A percentile compares a stretch with the other conserved stretches of the same genome.
Conservation (phyloP, 1,140 invertebrate species). For the Cyrtorhinus lividipennis region DNA sequence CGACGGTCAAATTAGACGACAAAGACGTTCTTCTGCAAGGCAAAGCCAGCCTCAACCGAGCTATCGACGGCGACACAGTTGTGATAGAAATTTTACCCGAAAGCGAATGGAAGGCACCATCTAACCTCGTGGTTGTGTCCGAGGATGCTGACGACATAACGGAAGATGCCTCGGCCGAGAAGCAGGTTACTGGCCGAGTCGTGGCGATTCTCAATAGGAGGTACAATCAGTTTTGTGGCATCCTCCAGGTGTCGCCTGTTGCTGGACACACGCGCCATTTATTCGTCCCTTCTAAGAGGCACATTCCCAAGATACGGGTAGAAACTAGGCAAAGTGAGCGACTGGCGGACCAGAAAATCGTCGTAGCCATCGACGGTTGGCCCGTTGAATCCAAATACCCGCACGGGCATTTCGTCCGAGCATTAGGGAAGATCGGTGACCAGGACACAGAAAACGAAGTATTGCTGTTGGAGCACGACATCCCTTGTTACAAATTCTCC, state of each 20-base stretch:
- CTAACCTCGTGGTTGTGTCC: slow-evolving; percentile 53
- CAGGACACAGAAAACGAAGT: slow-evolving; percentile 90
- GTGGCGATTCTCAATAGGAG: slow-evolving; percentile 93
- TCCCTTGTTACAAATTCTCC: slow-evolving; percentile 89
- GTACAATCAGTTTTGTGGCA: slow-evolving; percentile 94
- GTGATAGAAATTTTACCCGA: slow-evolving; percentile 83
- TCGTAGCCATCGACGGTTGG: slow-evolving; percentile 89
- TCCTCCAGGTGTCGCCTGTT: slow-evolving; percentile 63
- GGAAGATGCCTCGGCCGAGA: slow-evolving; percentile 40
- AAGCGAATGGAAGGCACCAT: slow-evolving; percentile 74
- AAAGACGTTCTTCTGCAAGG: slow-evolving; percentile 67
- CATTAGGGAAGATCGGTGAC: slow-evolving; percentile 68
- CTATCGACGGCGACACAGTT: slow-evolving; percentile 91
- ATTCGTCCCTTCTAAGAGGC: slow-evolving; percentile 78
- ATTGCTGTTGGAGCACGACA: slow-evolving; percentile 89
- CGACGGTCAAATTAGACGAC: slow-evolving; percentile 70
- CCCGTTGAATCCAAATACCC: slow-evolving; percentile 68
- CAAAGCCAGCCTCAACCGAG: slow-evolving; percentile 71
- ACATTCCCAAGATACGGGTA: slow-evolving; percentile 80
- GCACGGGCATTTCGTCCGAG: slow-evolving; percentile 73
- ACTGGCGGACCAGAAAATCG: slow-evolving; percentile 68
- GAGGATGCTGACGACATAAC: slow-evolving; percentile 16
- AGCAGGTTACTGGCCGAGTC: slow-evolving; percentile 68
- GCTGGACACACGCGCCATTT: slow-evolving; percentile 64
- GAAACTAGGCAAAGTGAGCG: slow-evolving; percentile 76